These are phyloP conservation scores for Cephalopterus ornatus DNA, from an alignment of 2,113 vertebrate species.

Conservation along the genomic window DNA sequence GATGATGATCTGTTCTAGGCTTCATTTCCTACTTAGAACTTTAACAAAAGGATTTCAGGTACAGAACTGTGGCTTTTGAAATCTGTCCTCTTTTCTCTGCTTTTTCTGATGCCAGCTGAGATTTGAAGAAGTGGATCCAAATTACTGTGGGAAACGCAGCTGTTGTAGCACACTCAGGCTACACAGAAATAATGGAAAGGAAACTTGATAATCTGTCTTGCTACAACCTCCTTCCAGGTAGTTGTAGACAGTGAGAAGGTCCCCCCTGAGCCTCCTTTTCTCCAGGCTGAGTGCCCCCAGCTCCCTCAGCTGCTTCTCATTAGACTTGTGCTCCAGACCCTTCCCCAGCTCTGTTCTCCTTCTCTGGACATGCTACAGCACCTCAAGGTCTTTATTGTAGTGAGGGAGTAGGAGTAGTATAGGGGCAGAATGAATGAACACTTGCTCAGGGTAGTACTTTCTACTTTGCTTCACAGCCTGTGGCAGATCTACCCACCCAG, in stretches of 20 bases:
- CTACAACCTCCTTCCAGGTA: neutral
- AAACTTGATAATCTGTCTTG: neutral
- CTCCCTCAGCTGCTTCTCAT: neutral
- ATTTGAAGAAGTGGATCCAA: neutral
- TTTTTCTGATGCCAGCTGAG: neutral
- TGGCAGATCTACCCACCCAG: neutral
- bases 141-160: neutral
- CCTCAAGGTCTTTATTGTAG: neutral
- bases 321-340: neutral
- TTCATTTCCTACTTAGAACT: neutral
- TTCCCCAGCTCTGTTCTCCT: neutral
- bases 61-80: neutral
- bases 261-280: neutral
- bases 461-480: neutral
- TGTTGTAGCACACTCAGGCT: neutral
- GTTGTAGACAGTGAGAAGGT: neutral
- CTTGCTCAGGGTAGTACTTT: neutral
- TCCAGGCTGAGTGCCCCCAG: neutral
- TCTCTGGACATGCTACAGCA: neutral
- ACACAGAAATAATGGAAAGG: neutral
- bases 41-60: neutral
- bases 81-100: neutral
- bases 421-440: neutral
- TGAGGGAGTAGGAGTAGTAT: no score
- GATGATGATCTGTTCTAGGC: neutral